Evolutionary conservation across 2,797 vertebrate species (phyloP), one percentile per base, ranked within the genome.

Genomic region (Sebastes diaconus): DNA sequence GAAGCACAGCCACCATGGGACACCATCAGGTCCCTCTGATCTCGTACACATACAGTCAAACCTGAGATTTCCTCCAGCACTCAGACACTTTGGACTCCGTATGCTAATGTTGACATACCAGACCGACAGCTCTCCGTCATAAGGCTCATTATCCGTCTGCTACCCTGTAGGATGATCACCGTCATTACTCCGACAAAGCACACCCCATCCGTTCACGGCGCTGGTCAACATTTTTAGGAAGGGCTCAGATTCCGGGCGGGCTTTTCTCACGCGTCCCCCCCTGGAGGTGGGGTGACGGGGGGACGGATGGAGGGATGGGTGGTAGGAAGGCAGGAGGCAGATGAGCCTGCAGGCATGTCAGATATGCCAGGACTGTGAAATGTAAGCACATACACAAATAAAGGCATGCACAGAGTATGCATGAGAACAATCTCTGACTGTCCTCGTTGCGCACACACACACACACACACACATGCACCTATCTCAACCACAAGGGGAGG

Each of bases 181-280:
- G 57, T 77, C 75, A 79, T 77, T 75, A 70, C 60, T 77, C 52
- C 27, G 36, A 68, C 64, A 68, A 70, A 72, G 61, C 60, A 11
- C n/a, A 39, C 36, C 58, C 42, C 78, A 58, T 86, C 58, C 71
- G 30, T 57, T 83, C 68, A 79, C 18, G 2, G 18, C 1, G 52
- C 50, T 57, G 74, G 34, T 74, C 84, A 64, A 67, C 83, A 73
- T 90, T 84, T 84, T 89, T 59, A 85, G 85, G 77, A 87, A 89
- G 80, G 69, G 55, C 72, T 87, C 81, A 4, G 85, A 90, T 92
- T 92, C 85, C 85, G 77, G 64, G 14, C 60, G 1, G 57, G 25
- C 30, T 84, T 85, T 84, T 89, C 77, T 91, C 85, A 85, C 24
- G 3, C 18, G 50, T 79, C 73, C 86, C 76, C 76, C 84, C 67